Conservation (phyloP, 2,113 vertebrate genomes). For the Bothrops jararaca region DNA sequence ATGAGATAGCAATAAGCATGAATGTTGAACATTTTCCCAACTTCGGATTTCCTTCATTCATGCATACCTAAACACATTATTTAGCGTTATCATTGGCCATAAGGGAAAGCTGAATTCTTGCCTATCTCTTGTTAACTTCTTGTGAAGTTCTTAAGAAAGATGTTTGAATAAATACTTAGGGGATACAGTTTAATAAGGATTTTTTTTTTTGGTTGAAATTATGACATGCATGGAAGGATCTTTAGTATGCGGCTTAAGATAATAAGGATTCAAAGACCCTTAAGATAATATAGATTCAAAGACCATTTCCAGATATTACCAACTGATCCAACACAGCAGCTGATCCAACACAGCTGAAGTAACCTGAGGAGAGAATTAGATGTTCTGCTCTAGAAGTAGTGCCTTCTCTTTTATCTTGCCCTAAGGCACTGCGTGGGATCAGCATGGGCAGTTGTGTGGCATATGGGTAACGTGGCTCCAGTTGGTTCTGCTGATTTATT, state of each 20-base stretch:
- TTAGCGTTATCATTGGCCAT: background rate
- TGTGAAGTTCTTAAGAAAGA: background rate
- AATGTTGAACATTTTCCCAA: background rate
- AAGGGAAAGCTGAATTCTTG: accelerated
- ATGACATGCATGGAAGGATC: background rate
- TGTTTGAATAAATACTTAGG: slow-evolving; percentile 25
- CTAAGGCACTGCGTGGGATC: background rate
- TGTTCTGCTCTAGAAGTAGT: background rate
- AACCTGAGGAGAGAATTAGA: background rate
- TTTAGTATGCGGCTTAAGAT: background rate
- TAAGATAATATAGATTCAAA: background rate
- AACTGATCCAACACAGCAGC: background rate
- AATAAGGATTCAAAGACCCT: background rate
- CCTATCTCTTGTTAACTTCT: background rate
- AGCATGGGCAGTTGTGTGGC: background rate
- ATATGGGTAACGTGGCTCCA: background rate
- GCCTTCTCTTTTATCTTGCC: background rate
- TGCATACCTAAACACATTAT: background rate
- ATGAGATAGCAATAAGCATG: background rate
- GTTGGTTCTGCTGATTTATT: background rate
- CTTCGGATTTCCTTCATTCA: background rate
- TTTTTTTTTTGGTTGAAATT: background rate
- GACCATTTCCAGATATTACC: background rate
- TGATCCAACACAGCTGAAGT: background rate
- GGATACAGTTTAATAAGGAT: background rate